Evolutionary conservation across 53 echinoderm and acorn worm genomes (phyloP), one percentile per base, ranked within the genome.

Genomic region (Echinarachnius parma): DNA sequence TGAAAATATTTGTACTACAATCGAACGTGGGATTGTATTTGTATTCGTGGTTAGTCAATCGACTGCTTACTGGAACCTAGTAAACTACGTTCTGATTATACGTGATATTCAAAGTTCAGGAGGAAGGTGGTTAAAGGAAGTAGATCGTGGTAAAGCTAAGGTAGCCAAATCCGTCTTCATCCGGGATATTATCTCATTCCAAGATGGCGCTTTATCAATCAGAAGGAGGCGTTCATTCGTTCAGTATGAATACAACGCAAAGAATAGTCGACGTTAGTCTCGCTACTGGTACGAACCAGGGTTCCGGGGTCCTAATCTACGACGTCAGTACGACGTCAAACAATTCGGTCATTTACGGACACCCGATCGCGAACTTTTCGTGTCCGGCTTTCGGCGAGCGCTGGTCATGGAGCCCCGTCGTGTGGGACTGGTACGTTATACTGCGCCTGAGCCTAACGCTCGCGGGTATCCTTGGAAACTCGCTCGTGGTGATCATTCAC

Each of bases 391-490:
- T 72, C 24, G 35, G 37, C 18, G 74, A 72, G 5, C 15, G 35
- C 2, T 72, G 74, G 74, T 24, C 28, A n/a, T 72, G 74, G 74
- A 24, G 25, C 7, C 55, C 74, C 11, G 46, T 72, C 2, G 42
- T 56, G 4, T 72, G 74, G 74, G 35, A 72, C 20, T 72, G 74
- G 74, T 72, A 56, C 28, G 34, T 55, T 4, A 72, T 72, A 20
- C 22, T 72, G 1, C 56, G 74, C 14, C 16, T 72, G 27, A 72
- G 36, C 20, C 30, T 72, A 9, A 72, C 74, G n/a, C 74, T 72
- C 13, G 57, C 74, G 1, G 74, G 74, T 0, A 72, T 72, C 57
- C 27, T 72, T 55, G 74, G 74, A 8, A 72, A 72, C 35, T 37
- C 74, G 0, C 22, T 72, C 35, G 74, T 72, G 35, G 56, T 72